Evolutionary conservation across 2,888 invertebrate species (phyloP).

Genomic region (Pimpla rufipes): DNA sequence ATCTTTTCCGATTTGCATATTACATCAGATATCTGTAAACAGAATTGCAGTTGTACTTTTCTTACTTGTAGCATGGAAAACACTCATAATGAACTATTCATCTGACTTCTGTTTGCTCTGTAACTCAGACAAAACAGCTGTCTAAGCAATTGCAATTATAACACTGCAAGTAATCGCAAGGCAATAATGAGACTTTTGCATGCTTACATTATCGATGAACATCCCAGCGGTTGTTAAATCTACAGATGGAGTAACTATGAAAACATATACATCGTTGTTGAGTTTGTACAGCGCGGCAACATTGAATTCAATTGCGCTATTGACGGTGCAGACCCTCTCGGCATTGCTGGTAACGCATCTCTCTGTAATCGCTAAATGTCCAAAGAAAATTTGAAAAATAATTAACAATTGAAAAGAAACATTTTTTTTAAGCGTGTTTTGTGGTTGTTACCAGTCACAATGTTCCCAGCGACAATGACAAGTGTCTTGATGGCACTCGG

Average conservation of each 20-base stretch:
- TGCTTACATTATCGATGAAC: conserved; percentile 77
- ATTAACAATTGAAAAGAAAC: conserved; percentile 25
- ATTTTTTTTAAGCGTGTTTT: background rate
- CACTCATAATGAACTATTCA: too few relatives aligned
- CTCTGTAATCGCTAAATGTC: conserved; percentile 74
- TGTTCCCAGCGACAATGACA: conserved; percentile 78
- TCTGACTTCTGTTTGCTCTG: background rate
- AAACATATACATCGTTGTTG: conserved; percentile 76
- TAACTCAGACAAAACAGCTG: background rate
- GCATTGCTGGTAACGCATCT: conserved; percentile 71
- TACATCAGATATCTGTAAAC: conserved; percentile 77
- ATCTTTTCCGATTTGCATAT: conserved; percentile 74
- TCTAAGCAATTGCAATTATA: background rate
- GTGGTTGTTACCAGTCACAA: conserved; percentile 76
- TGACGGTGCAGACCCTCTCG: conserved; percentile 76
- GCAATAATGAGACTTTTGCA: too few relatives aligned
- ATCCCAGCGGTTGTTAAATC: conserved; percentile 78
- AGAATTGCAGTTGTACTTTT: too few relatives aligned
- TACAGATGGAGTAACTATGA: conserved; percentile 75
- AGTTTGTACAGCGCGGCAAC: conserved; percentile 76
- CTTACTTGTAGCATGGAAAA: too few relatives aligned
- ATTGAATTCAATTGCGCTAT: conserved; percentile 71
- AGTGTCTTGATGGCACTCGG: conserved; percentile 77
- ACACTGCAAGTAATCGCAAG: too few relatives aligned
- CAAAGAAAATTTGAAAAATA: conserved; percentile 72